A percentile compares a stretch with the other conserved stretches of the same genome.
phyloP scores from a whole-genome alignment of 92 coral and sea anemone species.

The Porites lobata region DNA sequence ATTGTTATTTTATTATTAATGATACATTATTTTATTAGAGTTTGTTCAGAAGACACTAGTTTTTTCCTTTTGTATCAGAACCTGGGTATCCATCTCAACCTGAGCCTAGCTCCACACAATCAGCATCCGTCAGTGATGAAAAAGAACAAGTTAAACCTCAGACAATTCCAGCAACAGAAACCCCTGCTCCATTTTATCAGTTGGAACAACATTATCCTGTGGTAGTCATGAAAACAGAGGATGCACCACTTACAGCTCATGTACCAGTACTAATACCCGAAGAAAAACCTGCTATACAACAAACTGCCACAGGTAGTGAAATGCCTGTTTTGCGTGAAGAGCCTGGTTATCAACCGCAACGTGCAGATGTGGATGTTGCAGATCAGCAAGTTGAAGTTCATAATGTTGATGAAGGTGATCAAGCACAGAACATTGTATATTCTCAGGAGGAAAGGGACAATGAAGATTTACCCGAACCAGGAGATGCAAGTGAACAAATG shows the following conservation, averaged over 20 bases:
- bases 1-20: too few relatives aligned
- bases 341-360: conserved; percentile 5
- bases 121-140: not conserved
- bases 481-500: conserved; percentile 26
- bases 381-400: not conserved
- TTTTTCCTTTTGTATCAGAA: not conserved
- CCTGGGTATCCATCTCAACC: not conserved
- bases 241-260: not conserved
- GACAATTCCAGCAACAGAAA: conserved; percentile 5
- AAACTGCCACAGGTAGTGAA: not conserved
- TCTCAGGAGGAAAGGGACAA: conserved; percentile 3
- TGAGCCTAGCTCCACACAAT: not conserved
- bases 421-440: not conserved
- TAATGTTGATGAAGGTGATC: not conserved
- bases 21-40: not conserved
- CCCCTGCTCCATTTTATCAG: not conserved
- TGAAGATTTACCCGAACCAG: not conserved
- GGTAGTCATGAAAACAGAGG: conserved; percentile 25
- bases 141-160: conserved; percentile 17
- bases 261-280: conserved; percentile 19
- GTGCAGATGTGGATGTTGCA: not conserved
- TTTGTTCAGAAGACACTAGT: not conserved
- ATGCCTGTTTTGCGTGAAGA: not conserved
- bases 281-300: not conserved
- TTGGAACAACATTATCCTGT: conserved; percentile 37